These are phyloP conservation scores for Rachycentron canadum DNA, from an alignment of 2,797 vertebrate genomes.

Conservation along the genomic window DNA sequence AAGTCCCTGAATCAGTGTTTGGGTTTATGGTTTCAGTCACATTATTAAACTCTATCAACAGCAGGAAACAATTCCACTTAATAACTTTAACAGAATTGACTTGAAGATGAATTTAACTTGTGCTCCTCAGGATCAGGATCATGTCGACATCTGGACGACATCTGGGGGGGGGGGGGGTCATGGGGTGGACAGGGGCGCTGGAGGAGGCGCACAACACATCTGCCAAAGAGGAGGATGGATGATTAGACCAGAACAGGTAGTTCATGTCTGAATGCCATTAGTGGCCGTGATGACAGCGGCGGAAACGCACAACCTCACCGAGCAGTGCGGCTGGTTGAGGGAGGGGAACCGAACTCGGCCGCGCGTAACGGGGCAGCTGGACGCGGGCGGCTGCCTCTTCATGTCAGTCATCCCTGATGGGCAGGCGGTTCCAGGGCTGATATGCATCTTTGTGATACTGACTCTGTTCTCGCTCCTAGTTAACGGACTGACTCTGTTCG, in stretches of 20 bases:
- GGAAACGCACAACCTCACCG: constrained; percentile 16
- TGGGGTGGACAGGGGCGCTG: neutral
- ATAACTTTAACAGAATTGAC: neutral
- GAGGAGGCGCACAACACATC: neutral
- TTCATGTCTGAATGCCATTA: neutral
- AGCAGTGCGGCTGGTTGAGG: constrained; percentile 21
- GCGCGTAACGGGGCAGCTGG: neutral
- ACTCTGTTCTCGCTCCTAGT: constrained; percentile 59
- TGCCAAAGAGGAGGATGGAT: no score
- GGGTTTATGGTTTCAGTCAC: neutral
- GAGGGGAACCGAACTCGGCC: constrained; percentile 31
- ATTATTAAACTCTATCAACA: no score
- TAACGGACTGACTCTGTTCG: constrained; percentile 58
- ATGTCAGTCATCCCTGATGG: constrained; percentile 49
- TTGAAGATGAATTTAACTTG: neutral
- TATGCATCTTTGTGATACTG: constrained; percentile 46
- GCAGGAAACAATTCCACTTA: neutral
- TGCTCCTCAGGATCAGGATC: no score
- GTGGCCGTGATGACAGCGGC: neutral
- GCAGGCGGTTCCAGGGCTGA: constrained; percentile 21
- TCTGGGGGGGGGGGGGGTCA: no score
- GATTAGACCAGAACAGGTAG: neutral
- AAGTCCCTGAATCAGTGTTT: neutral
- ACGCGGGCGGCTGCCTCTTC: constrained; percentile 58
- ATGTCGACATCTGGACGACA: no score